phyloP scores from a whole-genome alignment of 2,888 invertebrate species.

The Ophion ellenae region DNA sequence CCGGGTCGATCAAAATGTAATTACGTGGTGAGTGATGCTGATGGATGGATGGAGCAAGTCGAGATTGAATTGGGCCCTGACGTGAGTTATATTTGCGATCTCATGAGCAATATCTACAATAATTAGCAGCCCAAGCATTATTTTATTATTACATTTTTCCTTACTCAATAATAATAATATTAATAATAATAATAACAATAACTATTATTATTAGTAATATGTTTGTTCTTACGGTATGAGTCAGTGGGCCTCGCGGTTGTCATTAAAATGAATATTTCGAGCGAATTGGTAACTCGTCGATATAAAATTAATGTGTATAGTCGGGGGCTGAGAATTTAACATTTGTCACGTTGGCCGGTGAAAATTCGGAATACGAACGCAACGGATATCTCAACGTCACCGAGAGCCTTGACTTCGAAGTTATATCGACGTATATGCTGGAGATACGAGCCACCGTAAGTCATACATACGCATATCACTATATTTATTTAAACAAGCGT shows the following conservation, averaged over 20 bases:
- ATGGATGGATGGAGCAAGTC: slow-evolving; percentile 70
- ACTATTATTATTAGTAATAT: neutral
- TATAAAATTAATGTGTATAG: slow-evolving; percentile 34
- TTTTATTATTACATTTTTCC: neutral
- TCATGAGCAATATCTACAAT: neutral
- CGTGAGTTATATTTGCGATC: slow-evolving; percentile 51
- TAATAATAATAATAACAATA: too few species aligned
- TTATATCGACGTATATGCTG: slow-evolving; percentile 85
- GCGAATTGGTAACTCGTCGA: neutral
- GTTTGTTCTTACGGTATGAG: neutral
- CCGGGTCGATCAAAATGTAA: slow-evolving; percentile 69
- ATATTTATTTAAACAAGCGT: neutral
- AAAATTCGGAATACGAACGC: slow-evolving; percentile 47
- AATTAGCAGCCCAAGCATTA: neutral
- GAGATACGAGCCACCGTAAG: slow-evolving; percentile 85
- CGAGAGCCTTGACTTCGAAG: slow-evolving; percentile 80
- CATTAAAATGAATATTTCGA: neutral
- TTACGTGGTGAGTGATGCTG: slow-evolving; percentile 69
- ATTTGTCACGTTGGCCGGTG: slow-evolving; percentile 40
- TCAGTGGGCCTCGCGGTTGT: too few species aligned
- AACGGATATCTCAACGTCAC: slow-evolving; percentile 67
- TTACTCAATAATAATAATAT: neutral
- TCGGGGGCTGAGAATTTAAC: slow-evolving; percentile 61
- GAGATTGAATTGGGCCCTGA: slow-evolving; percentile 53
- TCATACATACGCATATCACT: slow-evolving; percentile 42